Percentiles rank a stretch among this genome's conserved stretches.
Conservation (phyloP, 2,888 invertebrate species). For the Hemaris fuciformis region DNA sequence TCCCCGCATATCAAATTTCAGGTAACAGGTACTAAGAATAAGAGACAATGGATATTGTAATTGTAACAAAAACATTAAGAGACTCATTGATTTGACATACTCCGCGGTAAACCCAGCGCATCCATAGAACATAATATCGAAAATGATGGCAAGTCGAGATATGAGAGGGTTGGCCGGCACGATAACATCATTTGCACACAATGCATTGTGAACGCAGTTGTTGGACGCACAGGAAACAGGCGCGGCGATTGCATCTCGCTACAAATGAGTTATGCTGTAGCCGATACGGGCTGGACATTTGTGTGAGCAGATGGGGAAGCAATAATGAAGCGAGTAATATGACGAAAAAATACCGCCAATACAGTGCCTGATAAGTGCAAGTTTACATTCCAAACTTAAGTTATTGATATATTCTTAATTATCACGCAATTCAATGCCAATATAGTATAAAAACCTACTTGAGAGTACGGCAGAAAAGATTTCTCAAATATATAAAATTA, state of each 20-base stretch:
- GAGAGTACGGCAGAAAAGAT: too few species aligned
- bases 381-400: too few species aligned
- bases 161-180: conserved; percentile 16
- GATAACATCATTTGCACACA: conserved; percentile 37
- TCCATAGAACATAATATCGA: conserved; percentile 13
- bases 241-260: conserved; percentile 31
- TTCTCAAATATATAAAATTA: too few species aligned
- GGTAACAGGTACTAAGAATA: too few species aligned
- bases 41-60: too few species aligned
- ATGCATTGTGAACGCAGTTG: conserved; percentile 25
- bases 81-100: not conserved
- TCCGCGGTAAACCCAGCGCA: not conserved
- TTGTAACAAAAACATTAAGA: too few species aligned
- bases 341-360: too few species aligned
- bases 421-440: too few species aligned
- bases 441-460: too few species aligned
- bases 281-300: not conserved
- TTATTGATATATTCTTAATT: too few species aligned
- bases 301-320: not conserved
- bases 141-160: conserved; percentile 26
- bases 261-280: conserved; percentile 25
- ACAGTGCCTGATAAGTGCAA: too few species aligned
- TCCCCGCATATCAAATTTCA: too few species aligned
- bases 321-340: not conserved
- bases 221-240: conserved; percentile 33